phyloP scores from a whole-genome alignment of 2,797 vertebrate species.

The Sebastes hopkinsi region DNA sequence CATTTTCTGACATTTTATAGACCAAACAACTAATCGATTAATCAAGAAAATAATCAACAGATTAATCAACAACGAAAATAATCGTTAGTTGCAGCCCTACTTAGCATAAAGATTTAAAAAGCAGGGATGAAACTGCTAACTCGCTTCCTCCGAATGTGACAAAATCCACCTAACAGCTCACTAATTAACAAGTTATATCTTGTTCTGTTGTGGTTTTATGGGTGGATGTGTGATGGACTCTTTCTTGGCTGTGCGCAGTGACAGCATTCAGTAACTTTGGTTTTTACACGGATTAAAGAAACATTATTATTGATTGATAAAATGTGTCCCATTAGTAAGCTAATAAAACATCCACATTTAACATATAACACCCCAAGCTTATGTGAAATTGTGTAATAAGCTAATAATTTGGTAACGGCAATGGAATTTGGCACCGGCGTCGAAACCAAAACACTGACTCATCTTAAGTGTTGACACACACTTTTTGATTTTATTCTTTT shows the following conservation, averaged over 20 bases:
- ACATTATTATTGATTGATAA: neutral
- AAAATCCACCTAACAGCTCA: neutral
- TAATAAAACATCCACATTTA: neutral
- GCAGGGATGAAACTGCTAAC: too few relatives aligned
- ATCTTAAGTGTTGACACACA: neutral
- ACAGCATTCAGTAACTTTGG: neutral
- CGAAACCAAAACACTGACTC: slow-evolving; percentile 15
- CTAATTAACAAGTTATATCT: neutral
- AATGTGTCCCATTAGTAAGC: neutral
- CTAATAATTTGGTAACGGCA: slow-evolving; percentile 6
- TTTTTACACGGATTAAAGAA: neutral
- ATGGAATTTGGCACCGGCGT: slow-evolving; percentile 15
- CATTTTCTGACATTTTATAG: too few relatives aligned
- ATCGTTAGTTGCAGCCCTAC: too few relatives aligned
- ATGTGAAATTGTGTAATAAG: neutral
- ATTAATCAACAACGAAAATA: too few relatives aligned
- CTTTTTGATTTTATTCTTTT: neutral
- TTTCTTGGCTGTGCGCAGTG: neutral
- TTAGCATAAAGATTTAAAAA: too few relatives aligned
- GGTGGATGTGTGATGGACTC: neutral
- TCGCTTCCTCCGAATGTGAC: too few relatives aligned
- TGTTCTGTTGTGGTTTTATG: neutral
- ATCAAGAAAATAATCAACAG: too few relatives aligned
- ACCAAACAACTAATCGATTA: too few relatives aligned
- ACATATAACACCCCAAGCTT: neutral